Evolutionary conservation across 2,113 vertebrate species (phyloP).

Genomic region (Terrapene triunguis): DNA sequence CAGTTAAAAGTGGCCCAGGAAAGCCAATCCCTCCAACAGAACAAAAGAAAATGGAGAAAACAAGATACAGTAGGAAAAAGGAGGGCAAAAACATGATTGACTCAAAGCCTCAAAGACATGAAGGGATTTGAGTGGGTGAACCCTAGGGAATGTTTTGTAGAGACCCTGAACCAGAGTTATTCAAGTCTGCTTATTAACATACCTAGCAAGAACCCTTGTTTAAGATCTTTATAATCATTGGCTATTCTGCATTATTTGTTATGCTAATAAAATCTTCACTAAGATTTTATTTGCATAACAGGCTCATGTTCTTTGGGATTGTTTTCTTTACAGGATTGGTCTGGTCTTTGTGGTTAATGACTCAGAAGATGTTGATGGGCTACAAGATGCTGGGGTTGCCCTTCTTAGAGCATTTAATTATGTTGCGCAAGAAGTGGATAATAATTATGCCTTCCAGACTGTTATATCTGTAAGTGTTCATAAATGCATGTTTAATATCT

Average conservation of each 20-base stretch:
- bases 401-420: slow-evolving; percentile 94
- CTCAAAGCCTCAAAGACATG: not conserved
- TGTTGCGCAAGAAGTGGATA: slow-evolving; percentile 90
- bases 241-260: not conserved
- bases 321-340: slow-evolving; percentile 82
- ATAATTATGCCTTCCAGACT: slow-evolving; percentile 91
- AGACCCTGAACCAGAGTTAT: not conserved
- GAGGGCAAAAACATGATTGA: not conserved
- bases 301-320: not conserved
- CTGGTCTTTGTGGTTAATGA: slow-evolving; percentile 95
- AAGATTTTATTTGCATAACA: not conserved
- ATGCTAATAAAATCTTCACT: not conserved
- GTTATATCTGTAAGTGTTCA: slow-evolving; percentile 88
- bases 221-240: not conserved
- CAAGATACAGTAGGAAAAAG: not conserved
- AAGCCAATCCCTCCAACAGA: not conserved
- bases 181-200: not conserved
- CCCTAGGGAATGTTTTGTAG: not conserved
- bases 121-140: not conserved
- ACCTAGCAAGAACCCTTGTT: not conserved
- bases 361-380: slow-evolving; percentile 90
- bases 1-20: not conserved
- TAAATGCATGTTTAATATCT: not conserved
- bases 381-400: slow-evolving; percentile 93
- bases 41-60: not conserved